Evolutionary conservation across 2,113 vertebrate species (phyloP), one percentile per base, ranked within the genome.

Genomic region (Sylvilagus bachmani): DNA sequence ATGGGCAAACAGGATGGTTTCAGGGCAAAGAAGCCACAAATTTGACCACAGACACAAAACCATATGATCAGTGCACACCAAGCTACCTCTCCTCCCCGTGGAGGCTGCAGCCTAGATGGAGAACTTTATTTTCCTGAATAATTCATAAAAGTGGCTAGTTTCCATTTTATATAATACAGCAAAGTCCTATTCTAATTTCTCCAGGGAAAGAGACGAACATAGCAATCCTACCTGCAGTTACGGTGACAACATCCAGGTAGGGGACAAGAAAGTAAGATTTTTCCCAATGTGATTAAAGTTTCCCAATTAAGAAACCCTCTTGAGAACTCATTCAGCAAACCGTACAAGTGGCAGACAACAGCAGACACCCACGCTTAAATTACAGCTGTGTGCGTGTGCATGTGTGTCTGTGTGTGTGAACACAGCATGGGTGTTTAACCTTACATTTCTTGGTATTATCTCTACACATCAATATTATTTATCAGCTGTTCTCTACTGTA

Each of bases 281-380:
- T 91, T 79, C 86, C 77, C 78, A 74, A 55, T 33, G 69, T 55
- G 51, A 16, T 44, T 82, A 64, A 61, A 62, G 19, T 31, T 38
- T 29, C 70, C 78, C 27, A 25, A 6, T 14, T 44, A 67, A 90
- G 25, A 49, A 31, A 36, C 27, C n/a, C 11, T 80, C 27, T 69
- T 79, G 25, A 94, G 67, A 87, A 7, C 16, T 73, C 17, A 62
- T 95, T 94, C 75, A 89, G 73, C 92, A 90, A 58, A 87, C 38
- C 1, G 1, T 29, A 13, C 9, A 14, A 64, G 11, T 16, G n/a
- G 33, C 7, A 73, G 33, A 86, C 14, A 64, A 16, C 25, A 90
- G 33, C 19, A 22, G 33, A 70, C 62, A 19, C 19, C 29, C 31
- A 49, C 8, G 64, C 5, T 49, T 71, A 70, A 85, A 16, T 55